Percentiles rank a stretch among this genome's conserved stretches.
These are phyloP conservation scores for Melopsittacus undulatus DNA, from an alignment of 2,797 vertebrate genomes.

Conservation along the genomic window DNA sequence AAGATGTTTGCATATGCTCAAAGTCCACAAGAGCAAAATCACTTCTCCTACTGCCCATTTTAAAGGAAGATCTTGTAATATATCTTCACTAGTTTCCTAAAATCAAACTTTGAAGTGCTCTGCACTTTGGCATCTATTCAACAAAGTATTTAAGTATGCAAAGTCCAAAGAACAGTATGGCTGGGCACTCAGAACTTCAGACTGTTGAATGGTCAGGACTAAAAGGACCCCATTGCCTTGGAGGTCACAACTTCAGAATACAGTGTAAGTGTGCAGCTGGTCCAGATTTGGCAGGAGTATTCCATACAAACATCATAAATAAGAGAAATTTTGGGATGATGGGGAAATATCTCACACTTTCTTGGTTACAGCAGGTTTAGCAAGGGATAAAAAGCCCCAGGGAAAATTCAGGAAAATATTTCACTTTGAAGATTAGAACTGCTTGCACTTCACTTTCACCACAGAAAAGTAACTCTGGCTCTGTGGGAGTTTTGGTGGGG, in stretches of 20 bases:
- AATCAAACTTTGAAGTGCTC: background rate
- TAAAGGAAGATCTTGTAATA: fast-evolving
- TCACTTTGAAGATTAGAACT: background rate
- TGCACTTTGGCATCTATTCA: background rate
- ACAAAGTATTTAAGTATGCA: background rate
- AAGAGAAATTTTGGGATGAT: background rate
- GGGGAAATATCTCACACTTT: background rate
- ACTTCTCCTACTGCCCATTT: background rate
- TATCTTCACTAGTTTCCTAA: background rate
- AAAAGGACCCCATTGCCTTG: background rate
- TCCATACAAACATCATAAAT: background rate
- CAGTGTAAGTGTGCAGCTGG: background rate
- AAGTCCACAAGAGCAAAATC: background rate
- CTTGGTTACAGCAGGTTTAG: background rate
- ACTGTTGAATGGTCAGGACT: background rate
- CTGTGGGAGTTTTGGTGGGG: background rate
- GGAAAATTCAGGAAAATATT: background rate
- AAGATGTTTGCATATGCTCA: fast-evolving
- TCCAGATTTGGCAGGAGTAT: background rate
- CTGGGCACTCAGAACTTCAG: background rate
- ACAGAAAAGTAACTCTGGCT: background rate
- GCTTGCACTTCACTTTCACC: background rate
- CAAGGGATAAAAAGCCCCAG: background rate
- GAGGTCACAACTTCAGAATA: background rate
- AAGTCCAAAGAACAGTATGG: background rate